Percentiles rank a stretch among this genome's conserved stretches.
Conservation (phyloP, 2,113 vertebrate species). For the Stercorarius parasiticus region DNA sequence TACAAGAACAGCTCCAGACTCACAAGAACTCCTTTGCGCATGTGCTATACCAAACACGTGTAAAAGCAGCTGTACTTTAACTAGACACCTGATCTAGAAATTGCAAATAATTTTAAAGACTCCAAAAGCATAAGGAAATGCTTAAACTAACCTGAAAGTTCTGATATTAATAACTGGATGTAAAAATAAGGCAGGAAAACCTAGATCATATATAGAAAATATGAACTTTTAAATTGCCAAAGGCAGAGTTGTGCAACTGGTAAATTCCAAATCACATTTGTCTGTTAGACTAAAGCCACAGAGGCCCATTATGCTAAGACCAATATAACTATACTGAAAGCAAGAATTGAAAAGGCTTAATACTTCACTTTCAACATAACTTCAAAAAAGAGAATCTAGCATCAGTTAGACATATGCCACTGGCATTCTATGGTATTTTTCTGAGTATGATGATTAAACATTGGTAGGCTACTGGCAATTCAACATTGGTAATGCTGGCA, state of each 20-base stretch:
- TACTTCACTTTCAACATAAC: not conserved
- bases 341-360: not conserved
- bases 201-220: not conserved
- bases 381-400: not conserved
- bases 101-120: not conserved
- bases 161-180: not conserved
- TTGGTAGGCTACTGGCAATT: not conserved
- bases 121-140: not conserved
- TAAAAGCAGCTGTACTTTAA: not conserved
- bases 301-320: not conserved
- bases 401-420: accelerated
- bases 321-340: not conserved
- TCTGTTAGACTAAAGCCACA: not conserved
- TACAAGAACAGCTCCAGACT: not conserved
- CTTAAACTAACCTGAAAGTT: not conserved
- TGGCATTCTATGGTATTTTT: not conserved
- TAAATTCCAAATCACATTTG: not conserved
- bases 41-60: not conserved
- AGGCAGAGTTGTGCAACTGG: not conserved
- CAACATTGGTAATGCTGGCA: accelerated
- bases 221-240: not conserved
- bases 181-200: not conserved
- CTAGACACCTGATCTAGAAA: not conserved
- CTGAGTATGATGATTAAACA: not conserved
- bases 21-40: not conserved